phyloP scores from a whole-genome alignment of 1,140 invertebrate species.

The Myzus persicae region DNA sequence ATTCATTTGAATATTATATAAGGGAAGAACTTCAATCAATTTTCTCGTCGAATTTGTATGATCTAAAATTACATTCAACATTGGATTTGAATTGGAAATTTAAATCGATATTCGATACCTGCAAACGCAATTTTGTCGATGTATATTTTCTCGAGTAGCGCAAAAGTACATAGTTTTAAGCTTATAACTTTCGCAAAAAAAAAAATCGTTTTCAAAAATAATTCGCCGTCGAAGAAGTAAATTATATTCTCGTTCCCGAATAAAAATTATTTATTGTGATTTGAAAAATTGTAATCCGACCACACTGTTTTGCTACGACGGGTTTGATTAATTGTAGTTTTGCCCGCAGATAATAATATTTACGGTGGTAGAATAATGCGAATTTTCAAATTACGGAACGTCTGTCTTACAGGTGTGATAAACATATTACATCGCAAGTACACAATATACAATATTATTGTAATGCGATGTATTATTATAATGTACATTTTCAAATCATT shows the following conservation, averaged over 20 bases:
- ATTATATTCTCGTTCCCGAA: background rate
- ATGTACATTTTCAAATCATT: background rate
- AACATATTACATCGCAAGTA: background rate
- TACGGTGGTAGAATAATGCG: background rate
- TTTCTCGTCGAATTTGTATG: background rate
- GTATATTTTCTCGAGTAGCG: background rate
- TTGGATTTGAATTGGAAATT: background rate
- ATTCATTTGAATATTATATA: background rate
- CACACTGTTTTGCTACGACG: background rate
- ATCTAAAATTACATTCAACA: background rate
- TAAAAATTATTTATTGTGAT: background rate
- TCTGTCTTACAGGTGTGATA: background rate
- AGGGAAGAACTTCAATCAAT: background rate
- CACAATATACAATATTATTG: background rate
- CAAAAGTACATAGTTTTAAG: background rate
- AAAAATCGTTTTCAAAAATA: conserved; percentile 6
- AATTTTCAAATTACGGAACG: background rate
- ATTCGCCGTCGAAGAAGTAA: background rate
- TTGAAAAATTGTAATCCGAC: background rate
- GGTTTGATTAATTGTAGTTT: background rate
- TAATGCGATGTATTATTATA: background rate
- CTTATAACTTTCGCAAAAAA: background rate
- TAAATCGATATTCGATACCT: background rate
- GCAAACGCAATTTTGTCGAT: background rate
- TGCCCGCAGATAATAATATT: background rate